Conservation (phyloP, 2,113 vertebrate genomes). For the Perca schrenkii region DNA sequence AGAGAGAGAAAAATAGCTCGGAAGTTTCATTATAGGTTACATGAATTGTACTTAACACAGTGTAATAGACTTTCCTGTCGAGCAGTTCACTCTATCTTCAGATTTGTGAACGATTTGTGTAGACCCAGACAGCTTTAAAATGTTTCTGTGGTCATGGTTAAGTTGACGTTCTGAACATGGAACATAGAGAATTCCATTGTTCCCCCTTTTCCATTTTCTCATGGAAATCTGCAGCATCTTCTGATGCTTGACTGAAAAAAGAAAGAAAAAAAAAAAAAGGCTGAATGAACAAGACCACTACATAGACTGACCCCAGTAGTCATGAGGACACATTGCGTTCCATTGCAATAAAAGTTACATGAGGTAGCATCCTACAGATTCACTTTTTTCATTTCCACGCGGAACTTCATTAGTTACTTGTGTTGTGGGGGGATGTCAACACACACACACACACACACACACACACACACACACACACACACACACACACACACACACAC, state of each 20-base stretch:
- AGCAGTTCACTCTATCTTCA: neutral
- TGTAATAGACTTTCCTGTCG: conserved; percentile 1
- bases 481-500: too few relatives aligned
- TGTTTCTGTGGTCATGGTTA: neutral
- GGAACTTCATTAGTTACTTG: neutral
- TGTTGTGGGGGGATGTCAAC: neutral
- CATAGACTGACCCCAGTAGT: conserved; percentile 46
- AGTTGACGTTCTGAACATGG: conserved; percentile 33
- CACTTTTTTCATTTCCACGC: conserved; percentile 20
- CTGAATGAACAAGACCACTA: conserved; percentile 43
- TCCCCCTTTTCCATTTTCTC: conserved; percentile 70
- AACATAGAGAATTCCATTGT: conserved; percentile 71
- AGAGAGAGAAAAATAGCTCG: conserved; percentile 57
- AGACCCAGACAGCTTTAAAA: conserved; percentile 10
- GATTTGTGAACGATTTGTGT: neutral
- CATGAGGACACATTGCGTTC: conserved; percentile 18
- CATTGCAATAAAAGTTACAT: conserved; percentile 56
- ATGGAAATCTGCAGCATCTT: conserved; percentile 71
- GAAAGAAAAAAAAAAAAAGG: neutral
- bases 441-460: too few relatives aligned
- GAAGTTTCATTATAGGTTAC: conserved; percentile 76
- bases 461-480: too few relatives aligned
- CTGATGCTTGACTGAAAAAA: conserved; percentile 28
- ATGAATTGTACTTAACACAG: conserved; percentile 50
- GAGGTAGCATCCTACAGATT: conserved; percentile 17